Evolutionary conservation across 2,797 vertebrate genomes (phyloP).

Genomic region (Sardinella longiceps): DNA sequence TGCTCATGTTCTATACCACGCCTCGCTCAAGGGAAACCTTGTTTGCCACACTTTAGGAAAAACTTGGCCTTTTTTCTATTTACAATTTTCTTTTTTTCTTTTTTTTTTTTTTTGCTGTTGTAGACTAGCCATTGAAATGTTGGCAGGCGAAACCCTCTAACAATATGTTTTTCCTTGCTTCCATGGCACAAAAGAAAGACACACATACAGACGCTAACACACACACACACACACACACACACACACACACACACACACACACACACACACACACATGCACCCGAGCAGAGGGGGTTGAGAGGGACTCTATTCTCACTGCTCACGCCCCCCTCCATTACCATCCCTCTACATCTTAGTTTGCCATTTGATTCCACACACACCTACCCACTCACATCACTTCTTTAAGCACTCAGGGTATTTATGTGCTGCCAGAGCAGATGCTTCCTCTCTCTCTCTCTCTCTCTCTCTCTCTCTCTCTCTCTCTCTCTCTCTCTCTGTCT

Average conservation of each 20-base stretch:
- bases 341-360: not conserved
- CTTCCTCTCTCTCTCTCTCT: too few relatives aligned
- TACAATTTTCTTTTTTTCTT: too few relatives aligned
- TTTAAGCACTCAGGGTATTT: not conserved
- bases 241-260: too few relatives aligned
- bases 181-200: not conserved
- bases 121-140: not conserved
- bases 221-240: too few relatives aligned
- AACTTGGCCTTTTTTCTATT: not conserved
- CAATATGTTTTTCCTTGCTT: not conserved
- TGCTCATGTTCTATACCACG: too few relatives aligned
- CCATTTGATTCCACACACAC: not conserved
- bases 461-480: too few relatives aligned
- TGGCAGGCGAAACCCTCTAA: not conserved
- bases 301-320: not conserved
- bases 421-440: too few relatives aligned
- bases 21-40: not conserved
- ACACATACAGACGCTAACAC: too few relatives aligned
- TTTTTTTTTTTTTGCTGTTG: not conserved
- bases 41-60: not conserved
- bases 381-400: not conserved
- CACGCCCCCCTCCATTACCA: not conserved
- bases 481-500: too few relatives aligned
- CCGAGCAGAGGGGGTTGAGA: not conserved
- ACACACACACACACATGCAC: not conserved